Evolutionary conservation across 1,140 invertebrate species (phyloP), one percentile per base, ranked within the genome.

Genomic region (Venustaconcha ellipsiformis): DNA sequence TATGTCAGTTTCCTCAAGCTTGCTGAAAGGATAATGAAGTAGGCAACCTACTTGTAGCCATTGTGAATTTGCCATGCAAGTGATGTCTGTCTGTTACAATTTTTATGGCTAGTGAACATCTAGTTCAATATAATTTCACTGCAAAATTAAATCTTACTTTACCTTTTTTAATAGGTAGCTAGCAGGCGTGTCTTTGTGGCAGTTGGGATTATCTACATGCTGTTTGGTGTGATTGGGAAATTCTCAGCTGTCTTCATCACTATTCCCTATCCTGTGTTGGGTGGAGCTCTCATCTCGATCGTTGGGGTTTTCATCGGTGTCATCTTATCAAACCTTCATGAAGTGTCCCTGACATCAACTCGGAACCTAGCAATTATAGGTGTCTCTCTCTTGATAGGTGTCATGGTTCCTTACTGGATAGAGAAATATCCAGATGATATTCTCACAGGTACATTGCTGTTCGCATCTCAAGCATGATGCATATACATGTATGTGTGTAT

Each of bases 181-280:
- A 95, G 95, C 63, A 92, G 95, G 12, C 92, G 95, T 75, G 95
- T 96, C 13, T 94, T 96, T 60, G 95, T 96, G 79, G 94, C 93
- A 90, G 94, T 94, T 0, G 94, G 94, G 1, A 79, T 92, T 0
- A 88, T 96, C 15, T 96, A 96, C 94, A 91, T 97, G 6, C 86
- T 95, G 12, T 92, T 96, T 64, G 94, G 94, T 66, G 95, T 96
- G 89, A 60, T 86, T 14, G 83, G 80, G 14, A 88, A 89, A 73
- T 93, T 97, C 81, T 95, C 95, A 17, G 95, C 95, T 1, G 90
- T 96, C 3, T 96, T 97, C 85, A 95, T 96, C 70, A 94, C 95
- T 70, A 96, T 97, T 70, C 96, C 96, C 2, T 94, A 95, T 84
- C 95, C 95, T 0, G 93, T 97, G 18, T 92, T 97, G 1, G 96